Evolutionary conservation across 2,113 vertebrate genomes (phyloP).

Genomic region (Phrynosoma platyrhinos): DNA sequence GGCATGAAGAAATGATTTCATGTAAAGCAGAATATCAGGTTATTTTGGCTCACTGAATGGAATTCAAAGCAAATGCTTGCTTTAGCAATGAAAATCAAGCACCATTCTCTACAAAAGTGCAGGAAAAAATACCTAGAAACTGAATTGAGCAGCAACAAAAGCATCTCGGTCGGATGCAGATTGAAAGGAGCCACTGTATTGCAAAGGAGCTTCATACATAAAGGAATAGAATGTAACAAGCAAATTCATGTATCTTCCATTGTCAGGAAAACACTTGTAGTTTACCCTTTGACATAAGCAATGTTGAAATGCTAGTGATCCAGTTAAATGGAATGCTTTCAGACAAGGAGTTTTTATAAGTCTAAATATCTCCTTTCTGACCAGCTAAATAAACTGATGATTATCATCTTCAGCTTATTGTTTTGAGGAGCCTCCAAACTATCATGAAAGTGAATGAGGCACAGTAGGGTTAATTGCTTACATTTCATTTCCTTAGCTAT

Average conservation of each 20-base stretch:
- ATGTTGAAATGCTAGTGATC: not conserved
- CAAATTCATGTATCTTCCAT: not conserved
- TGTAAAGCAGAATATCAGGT: not conserved
- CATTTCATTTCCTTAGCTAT: no score
- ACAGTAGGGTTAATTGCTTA: no score
- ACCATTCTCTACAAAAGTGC: slow-evolving; percentile 30
- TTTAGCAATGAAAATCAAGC: slow-evolving; percentile 31
- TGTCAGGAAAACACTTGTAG: not conserved
- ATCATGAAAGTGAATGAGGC: not conserved
- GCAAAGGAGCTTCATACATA: slow-evolving; percentile 16
- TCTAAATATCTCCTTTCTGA: not conserved
- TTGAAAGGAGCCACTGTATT: slow-evolving; percentile 27
- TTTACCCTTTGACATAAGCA: not conserved
- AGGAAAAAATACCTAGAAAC: slow-evolving; percentile 32
- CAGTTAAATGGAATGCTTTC: not conserved
- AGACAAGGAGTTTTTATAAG: not conserved
- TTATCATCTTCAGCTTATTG: not conserved
- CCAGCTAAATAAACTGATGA: not conserved
- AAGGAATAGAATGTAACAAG: slow-evolving; percentile 14
- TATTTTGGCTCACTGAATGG: slow-evolving; percentile 13
- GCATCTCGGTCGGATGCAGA: slow-evolving; percentile 21
- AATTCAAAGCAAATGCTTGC: slow-evolving; percentile 34
- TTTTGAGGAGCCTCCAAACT: not conserved
- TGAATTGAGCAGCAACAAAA: slow-evolving; percentile 26
- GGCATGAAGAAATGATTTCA: not conserved